Conservation (phyloP, 1,140 invertebrate species). For the Thrips palmi region DNA sequence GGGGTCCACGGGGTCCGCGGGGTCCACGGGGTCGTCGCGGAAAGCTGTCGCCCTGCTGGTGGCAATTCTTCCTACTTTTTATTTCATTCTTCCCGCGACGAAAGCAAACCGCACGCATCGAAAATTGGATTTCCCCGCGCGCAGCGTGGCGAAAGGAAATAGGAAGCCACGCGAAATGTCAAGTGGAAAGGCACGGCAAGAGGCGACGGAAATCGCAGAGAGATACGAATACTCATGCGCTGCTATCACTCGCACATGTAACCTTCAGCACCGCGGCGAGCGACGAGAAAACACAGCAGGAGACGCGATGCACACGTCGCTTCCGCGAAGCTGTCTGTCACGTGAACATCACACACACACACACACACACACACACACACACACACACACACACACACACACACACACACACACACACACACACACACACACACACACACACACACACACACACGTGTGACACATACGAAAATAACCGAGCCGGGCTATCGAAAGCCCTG, state of each 20-base stretch:
- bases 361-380: neutral
- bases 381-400: neutral
- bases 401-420: slow-evolving; percentile 4
- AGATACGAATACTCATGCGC: neutral
- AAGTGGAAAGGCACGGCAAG: neutral
- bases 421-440: slow-evolving; percentile 3
- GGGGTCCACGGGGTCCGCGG: too few species aligned
- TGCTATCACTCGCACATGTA: neutral
- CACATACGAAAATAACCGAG: slow-evolving; percentile 3
- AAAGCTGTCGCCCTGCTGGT: too few species aligned
- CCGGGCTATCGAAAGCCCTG: neutral
- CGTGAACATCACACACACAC: slow-evolving; percentile 1
- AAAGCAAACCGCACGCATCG: too few species aligned
- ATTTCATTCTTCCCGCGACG: too few species aligned
- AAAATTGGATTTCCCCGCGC: too few species aligned
- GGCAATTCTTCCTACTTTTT: too few species aligned
- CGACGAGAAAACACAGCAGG: neutral
- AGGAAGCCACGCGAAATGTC: too few species aligned
- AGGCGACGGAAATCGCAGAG: neutral
- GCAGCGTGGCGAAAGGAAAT: too few species aligned
- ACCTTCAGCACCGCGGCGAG: neutral
- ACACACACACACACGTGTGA: neutral
- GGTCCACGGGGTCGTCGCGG: too few species aligned
- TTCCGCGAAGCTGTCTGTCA: neutral
- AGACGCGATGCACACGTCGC: neutral